These are phyloP conservation scores for Glyphotaelius pellucidus DNA, from an alignment of 2,888 invertebrate genomes.

Conservation along the genomic window DNA sequence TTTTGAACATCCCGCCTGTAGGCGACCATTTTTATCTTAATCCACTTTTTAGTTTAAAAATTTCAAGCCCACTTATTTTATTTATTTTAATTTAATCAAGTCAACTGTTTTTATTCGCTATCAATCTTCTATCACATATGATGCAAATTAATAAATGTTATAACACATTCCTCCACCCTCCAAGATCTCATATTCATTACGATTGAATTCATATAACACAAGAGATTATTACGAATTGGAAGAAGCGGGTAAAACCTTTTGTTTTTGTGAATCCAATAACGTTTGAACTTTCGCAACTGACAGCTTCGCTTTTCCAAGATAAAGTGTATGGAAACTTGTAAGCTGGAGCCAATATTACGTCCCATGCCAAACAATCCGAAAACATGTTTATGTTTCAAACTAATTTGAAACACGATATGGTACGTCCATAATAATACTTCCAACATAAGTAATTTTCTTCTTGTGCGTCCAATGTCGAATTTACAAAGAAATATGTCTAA, in stretches of 20 bases:
- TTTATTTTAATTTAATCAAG: too few species aligned
- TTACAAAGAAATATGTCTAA: conserved; percentile 20
- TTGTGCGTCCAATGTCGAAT: neutral
- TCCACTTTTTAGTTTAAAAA: neutral
- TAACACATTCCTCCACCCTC: neutral
- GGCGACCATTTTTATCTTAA: neutral
- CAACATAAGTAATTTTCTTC: neutral
- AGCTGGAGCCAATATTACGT: neutral
- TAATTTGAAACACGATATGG: conserved; percentile 13
- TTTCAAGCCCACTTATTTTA: neutral
- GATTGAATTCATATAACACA: neutral
- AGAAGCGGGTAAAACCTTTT: neutral
- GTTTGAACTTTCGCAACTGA: neutral
- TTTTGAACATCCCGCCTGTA: neutral
- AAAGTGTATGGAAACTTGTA: conserved; percentile 22
- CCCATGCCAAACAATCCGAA: conserved; percentile 9
- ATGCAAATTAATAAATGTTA: neutral
- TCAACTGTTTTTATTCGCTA: neutral
- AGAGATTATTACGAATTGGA: neutral
- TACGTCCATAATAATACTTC: conserved; percentile 16
- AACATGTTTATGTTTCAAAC: conserved; percentile 40
- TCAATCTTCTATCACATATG: too few species aligned
- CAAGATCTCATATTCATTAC: neutral
- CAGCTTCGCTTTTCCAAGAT: conserved; percentile 5
- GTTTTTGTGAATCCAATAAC: conserved; percentile 21